These are phyloP conservation scores for Scopus umbretta DNA, from an alignment of 2,113 vertebrate species.

Conservation along the genomic window DNA sequence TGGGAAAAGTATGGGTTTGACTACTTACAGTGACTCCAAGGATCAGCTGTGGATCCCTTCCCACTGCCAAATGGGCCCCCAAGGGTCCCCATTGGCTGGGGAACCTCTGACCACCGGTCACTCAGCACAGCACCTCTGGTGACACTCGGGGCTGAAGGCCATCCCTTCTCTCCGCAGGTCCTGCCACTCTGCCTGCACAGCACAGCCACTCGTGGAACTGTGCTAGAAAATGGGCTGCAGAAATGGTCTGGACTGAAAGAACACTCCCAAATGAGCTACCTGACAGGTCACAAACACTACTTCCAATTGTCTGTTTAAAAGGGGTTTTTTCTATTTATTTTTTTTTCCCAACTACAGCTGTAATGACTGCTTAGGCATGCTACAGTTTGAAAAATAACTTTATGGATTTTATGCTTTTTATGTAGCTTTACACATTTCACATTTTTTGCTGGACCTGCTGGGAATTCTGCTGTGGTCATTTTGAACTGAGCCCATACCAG, in stretches of 20 bases:
- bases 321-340: background rate
- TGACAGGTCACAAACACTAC: background rate
- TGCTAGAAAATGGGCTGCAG: background rate
- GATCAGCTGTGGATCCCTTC: background rate
- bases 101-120: background rate
- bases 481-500: background rate
- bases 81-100: fast-evolving
- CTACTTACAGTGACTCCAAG: background rate
- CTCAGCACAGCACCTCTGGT: background rate
- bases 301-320: background rate
- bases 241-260: background rate
- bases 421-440: background rate
- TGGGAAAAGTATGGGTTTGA: background rate
- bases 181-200: background rate
- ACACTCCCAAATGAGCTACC: background rate
- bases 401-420: background rate
- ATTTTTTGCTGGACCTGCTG: background rate
- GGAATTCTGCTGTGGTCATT: background rate
- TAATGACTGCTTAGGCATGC: fast-evolving
- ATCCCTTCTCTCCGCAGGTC: background rate
- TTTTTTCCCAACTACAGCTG: background rate
- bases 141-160: background rate
- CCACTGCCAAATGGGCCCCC: background rate
- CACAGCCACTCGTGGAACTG: fast-evolving
- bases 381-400: background rate